Base-by-base conservation (phyloP, 2,888 invertebrate species). In the Galerucella calmariensis region DNA sequence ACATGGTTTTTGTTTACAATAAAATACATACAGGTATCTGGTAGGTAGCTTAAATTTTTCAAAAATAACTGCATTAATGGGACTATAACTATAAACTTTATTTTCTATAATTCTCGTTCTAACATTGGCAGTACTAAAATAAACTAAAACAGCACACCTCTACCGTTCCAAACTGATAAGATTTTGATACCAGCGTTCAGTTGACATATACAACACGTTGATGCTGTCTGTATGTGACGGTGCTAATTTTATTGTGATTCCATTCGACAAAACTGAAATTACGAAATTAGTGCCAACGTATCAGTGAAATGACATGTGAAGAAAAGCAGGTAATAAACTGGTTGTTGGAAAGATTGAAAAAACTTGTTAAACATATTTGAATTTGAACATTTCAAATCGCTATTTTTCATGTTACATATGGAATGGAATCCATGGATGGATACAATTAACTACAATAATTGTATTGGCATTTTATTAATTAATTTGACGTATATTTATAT, bases 161-260 rank as follows among this genome's bases (percentile, higher is more conserved):
- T 20, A 56, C 3, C 9, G 6, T 56, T 10, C 56, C 20, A 10
- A 8, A 56, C 56, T 20, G 56, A 56, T 56, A 56, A 56, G 20
- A 56, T 56, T 56, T 9, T 20, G 20, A 3, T 56, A 10, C 16
- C 6, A 56, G 20, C 56, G 2, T 16, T 10, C n/a, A 20, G 20
- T 16, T 10, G 12, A 12, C 12, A 14, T 12, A 56, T 10, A 20
- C 16, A 9, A 10, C 56, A 16, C 6, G 8, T 16, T 20, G 6
- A 20, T 20, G 56, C 9, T 56, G 10, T 16, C 6, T 53, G 9
- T 5, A 56, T 8, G 56, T 56, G 16, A 10, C 16, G 20, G 10
- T 20, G 56, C 20, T 56, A 56, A n/a, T n/a, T n/a, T n/a, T n/a
- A 56, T 20, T 56, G 56, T 56, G 56, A 56, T 56, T 56, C 56